These are phyloP conservation scores for Tachina grossa DNA, from an alignment of 2,888 invertebrate genomes.

Conservation along the genomic window DNA sequence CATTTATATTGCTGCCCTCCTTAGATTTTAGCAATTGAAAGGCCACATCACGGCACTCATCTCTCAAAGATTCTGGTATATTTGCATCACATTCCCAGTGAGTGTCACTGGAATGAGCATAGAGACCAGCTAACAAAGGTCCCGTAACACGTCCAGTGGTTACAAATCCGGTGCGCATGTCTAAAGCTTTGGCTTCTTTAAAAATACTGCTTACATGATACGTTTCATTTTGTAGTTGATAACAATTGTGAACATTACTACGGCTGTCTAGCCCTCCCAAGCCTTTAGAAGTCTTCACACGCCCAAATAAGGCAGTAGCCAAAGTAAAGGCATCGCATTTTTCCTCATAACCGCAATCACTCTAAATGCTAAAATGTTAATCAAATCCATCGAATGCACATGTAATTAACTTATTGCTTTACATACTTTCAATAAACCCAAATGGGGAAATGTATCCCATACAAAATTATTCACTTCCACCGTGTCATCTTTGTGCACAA, in stretches of 20 bases:
- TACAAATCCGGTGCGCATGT: constrained; percentile 91
- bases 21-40: constrained; percentile 89
- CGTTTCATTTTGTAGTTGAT: constrained; percentile 84
- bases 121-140: constrained; percentile 90
- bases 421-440: constrained; percentile 90
- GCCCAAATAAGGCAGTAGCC: constrained; percentile 91
- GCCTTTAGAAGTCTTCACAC: constrained; percentile 90
- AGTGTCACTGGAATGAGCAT: constrained; percentile 88
- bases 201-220: constrained; percentile 86
- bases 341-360: constrained; percentile 91
- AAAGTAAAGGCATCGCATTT: constrained; percentile 93
- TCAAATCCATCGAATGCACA: neutral
- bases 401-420: too few relatives aligned
- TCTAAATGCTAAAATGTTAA: constrained; percentile 84
- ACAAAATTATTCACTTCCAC: constrained; percentile 85
- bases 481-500: constrained; percentile 88
- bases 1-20: constrained; percentile 85
- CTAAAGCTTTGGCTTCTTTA: constrained; percentile 87
- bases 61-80: constrained; percentile 83
- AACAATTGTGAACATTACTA: constrained; percentile 85
- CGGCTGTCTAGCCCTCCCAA: constrained; percentile 88
- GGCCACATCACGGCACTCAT: constrained; percentile 90
- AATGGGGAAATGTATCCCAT: constrained; percentile 91
- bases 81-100: constrained; percentile 91
- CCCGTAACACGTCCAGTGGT: constrained; percentile 94